Evolutionary conservation across 2,113 vertebrate species (phyloP), one percentile per base, ranked within the genome.

Genomic region (Pseudopodoces humilis): DNA sequence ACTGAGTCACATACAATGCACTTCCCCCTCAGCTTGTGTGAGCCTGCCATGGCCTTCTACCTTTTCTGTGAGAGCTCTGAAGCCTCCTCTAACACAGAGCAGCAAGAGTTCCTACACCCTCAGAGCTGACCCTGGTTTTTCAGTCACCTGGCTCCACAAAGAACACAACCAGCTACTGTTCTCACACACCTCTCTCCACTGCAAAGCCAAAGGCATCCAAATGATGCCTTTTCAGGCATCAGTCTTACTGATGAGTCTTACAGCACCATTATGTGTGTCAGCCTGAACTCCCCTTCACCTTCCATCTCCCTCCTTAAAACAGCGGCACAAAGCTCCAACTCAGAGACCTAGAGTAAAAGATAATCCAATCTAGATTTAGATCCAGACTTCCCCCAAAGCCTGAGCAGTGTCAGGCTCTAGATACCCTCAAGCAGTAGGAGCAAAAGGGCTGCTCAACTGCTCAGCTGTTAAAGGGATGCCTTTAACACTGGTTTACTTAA

Each of bases 361-460:
- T 39, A 82, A 83, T 43, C 5, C 1, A 1, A 1, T 10, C 10
- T 31, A 63, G 49, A 56, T 44, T 85, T 37, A 89, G 39, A 85
- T 37, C 22, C 58, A 52, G 62, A 49, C 31, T 65, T 76, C 15
- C 10, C 22, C 23, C 49, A 89, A 52, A 91, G 56, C 20, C 33
- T 27, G 11, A 91, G n/a, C 28, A 47, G 7, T 16, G 1, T 63
- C 41, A 80, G 55, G 27, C 11, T 81, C n/a, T 58, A 37, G 20
- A 30, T 58, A n/a, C 43, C 19, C 44, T 76, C 39, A 49, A 56
- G 41, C 7, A 1, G 18, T 15, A 65, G 46, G 24, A 90, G 60
- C 13, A 75, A 60, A 0, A 9, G 70, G 5, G 58, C n/a, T 79
- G 41, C 41, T 83, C 1, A 2, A 4, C 1, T 2, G 1, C 43